Base-by-base conservation (phyloP, 1,140 invertebrate genomes). In the Homalodisca vitripennis region DNA sequence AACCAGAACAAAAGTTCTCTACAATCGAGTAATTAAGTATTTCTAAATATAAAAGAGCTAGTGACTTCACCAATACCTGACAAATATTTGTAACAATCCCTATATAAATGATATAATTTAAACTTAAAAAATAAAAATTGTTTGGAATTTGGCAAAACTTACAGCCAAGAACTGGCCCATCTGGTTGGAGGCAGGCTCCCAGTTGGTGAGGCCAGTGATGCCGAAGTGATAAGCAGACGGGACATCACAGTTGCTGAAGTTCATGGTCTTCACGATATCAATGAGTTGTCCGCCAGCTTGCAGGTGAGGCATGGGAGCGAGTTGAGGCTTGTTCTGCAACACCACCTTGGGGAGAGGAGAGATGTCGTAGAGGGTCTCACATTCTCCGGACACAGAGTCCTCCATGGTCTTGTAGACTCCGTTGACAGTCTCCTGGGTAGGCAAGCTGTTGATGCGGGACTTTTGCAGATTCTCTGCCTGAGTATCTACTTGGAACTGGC, bases 291-390 rank as follows among this genome's bases (percentile, higher is more conserved):
- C 83, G 1, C 86, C 79, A 13, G 78, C 77, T 0, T 79, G 63
- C 13, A 75, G 67, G 27, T 75, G 46, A 0, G 79, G 79, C 27
- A 83, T 77, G 3, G 86, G 85, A 1, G 78, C 81, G 30, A 87
- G 78, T 74, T 85, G 79, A 3, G 83, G 83, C 57, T 81, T 74
- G 22, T 66, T 51, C 60, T 79, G 71, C 1, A 82, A 14, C 73
- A 83, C 76, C 69, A 84, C 82, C 24, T 84, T 76, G 2, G 84
- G 79, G 30, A 88, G 77, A 0, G 83, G 84, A 17, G 81, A 80
- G 10, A 90, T 83, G 26, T 88, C 84, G 77, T 91, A 91, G 0
- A 84, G 69, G 12, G 87, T 88, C 76, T 89, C 86, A 74, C 86
- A 88, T 75, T 84, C 83, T 55, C 89, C 89, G 72, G 83, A 84